Evolutionary conservation across 2,888 invertebrate genomes (phyloP).

Genomic region (Acheta domesticus): DNA sequence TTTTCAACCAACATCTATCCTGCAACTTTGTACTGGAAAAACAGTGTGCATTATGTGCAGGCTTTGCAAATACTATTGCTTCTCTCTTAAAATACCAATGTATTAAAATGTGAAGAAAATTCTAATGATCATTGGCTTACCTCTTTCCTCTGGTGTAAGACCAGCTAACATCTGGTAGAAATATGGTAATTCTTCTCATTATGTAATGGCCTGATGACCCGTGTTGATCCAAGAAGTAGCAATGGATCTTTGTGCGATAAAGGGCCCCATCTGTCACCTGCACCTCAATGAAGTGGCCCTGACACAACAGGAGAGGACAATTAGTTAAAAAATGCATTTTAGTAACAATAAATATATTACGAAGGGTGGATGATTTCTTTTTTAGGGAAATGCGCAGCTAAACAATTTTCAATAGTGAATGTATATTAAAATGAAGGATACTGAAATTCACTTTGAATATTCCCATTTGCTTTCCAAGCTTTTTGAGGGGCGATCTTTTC

Average conservation of each 20-base stretch:
- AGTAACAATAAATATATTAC: conserved; percentile 26
- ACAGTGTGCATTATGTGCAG: too few relatives aligned
- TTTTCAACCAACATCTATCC: too few relatives aligned
- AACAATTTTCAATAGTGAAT: too few relatives aligned
- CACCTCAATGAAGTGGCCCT: conserved; percentile 95
- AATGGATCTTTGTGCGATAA: conserved; percentile 93
- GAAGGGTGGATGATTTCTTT: neutral
- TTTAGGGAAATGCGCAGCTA: too few relatives aligned
- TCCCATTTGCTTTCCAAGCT: too few relatives aligned
- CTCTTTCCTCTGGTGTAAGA: conserved; percentile 76
- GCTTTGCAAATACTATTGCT: too few relatives aligned
- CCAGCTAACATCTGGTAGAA: conserved; percentile 93
- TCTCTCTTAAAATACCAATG: too few relatives aligned
- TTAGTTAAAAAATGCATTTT: conserved; percentile 23
- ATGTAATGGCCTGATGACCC: conserved; percentile 79
- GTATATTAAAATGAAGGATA: too few relatives aligned
- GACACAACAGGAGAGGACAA: conserved; percentile 40
- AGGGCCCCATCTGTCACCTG: conserved; percentile 93
- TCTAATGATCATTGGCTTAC: conserved; percentile 44
- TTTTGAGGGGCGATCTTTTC: too few relatives aligned
- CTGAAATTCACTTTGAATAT: too few relatives aligned
- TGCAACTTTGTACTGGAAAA: too few relatives aligned
- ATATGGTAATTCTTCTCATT: conserved; percentile 95
- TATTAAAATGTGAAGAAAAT: too few relatives aligned
- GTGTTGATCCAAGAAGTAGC: conserved; percentile 92